Percentiles rank a stretch among this genome's conserved stretches.
phyloP scores from a whole-genome alignment of 2,888 invertebrate genomes.

The Ceraclea dissimilis region DNA sequence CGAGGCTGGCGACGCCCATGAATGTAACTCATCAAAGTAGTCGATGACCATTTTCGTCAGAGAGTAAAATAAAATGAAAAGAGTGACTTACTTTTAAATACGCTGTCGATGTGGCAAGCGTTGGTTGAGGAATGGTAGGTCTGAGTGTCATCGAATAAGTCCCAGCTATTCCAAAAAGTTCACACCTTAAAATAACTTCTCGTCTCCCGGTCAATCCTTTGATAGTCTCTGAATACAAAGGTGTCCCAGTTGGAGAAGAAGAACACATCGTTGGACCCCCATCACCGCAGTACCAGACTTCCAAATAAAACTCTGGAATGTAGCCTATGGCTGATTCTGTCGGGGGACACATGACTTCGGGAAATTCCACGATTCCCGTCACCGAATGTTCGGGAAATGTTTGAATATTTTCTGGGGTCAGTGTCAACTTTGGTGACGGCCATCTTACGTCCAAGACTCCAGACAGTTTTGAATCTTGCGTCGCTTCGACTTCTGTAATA shows the following conservation, averaged over 20 bases:
- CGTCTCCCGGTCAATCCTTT: constrained; percentile 63
- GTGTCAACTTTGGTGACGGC: constrained; percentile 65
- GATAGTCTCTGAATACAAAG: constrained; percentile 71
- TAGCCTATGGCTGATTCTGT: constrained; percentile 50
- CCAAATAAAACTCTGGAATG: constrained; percentile 65
- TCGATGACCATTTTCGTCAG: too few species aligned
- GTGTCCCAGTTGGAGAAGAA: constrained; percentile 48
- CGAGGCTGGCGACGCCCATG: too few species aligned
- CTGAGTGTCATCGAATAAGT: constrained; percentile 69
- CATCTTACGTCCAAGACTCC: constrained; percentile 71
- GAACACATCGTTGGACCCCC: constrained; percentile 61
- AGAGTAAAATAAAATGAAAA: too few species aligned
- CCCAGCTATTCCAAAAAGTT: constrained; percentile 75
- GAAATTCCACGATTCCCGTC: constrained; percentile 67
- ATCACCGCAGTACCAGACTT: constrained; percentile 73
- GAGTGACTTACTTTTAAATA: constrained; percentile 64
- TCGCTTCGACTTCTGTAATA: constrained; percentile 20
- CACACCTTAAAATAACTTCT: constrained; percentile 62
- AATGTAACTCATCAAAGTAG: too few species aligned
- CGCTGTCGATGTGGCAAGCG: constrained; percentile 57
- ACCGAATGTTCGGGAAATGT: constrained; percentile 74
- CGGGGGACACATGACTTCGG: constrained; percentile 45
- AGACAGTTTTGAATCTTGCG: constrained; percentile 29
- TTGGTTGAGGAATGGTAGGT: constrained; percentile 56
- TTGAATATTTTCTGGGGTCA: constrained; percentile 68